Evolutionary conservation across 53 echinoderm and acorn worm genomes (phyloP), one percentile per base, ranked within the genome.

Genomic region (Glandiceps talaboti): DNA sequence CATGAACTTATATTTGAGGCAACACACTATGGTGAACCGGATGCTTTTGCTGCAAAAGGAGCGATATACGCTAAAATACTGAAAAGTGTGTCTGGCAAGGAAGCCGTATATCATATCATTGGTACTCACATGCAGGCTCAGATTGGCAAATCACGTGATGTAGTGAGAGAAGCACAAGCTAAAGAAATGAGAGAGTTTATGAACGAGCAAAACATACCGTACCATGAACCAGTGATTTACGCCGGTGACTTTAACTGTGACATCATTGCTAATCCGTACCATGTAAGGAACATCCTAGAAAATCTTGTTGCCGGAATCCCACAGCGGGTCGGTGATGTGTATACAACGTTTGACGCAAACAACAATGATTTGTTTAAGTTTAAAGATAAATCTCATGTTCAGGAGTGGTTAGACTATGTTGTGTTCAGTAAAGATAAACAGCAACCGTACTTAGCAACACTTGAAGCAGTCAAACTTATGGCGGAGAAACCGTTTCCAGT

Each of bases 91-190:
- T 0, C 31, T 0, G 33, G 27, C 0, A 26, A 26, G 1, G 25
- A 30, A 0, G 1, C 26, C 14, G 1, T 12, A 1, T 78, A 78
- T 27, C 25, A 78, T 26, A 26, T 78, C 26, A 32, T 78, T 32
- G 79, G 79, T 25, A 78, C 79, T 1, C 79, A 78, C n/a, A 78
- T 78, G 79, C 79, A 78, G 32, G 32, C 79, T 30, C 79, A 78
- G n/a, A 32, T 31, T 12, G 79, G 79, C 32, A 25, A 78, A 10
- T 1, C 25, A 1, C 14, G 26, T 6, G 14, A 31, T 1, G 27
- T 1, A 25, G 33, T 78, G 6, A 30, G 79, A 1, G 79, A 78
- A 32, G 27, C 28, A 27, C 79, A 78, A 26, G 79, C 79, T 0
- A 78, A 25, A 1, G 79, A 78, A 26, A 27, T 78, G 25, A 20